These are phyloP conservation scores for Sparidentex hasta DNA, from an alignment of 2,797 vertebrate species.

Conservation along the genomic window DNA sequence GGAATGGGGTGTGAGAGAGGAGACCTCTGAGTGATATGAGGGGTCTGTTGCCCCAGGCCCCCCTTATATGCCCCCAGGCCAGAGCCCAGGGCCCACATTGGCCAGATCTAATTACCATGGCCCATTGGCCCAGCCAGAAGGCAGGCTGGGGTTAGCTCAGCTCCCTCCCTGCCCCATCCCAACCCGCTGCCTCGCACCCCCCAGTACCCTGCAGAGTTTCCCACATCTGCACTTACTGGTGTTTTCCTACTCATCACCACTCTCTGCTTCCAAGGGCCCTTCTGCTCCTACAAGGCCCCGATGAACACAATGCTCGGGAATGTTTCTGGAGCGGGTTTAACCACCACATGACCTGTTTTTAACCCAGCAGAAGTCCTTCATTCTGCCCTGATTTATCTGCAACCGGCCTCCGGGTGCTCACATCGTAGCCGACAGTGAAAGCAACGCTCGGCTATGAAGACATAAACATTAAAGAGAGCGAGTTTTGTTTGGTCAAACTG, in stretches of 20 bases:
- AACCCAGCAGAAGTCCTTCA: neutral
- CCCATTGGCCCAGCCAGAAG: constrained; percentile 84
- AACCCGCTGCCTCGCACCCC: constrained; percentile 64
- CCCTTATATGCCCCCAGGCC: constrained; percentile 90
- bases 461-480: constrained; percentile 14
- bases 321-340: constrained; percentile 33
- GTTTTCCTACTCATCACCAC: constrained; percentile 82
- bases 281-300: constrained; percentile 48
- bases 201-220: constrained; percentile 87
- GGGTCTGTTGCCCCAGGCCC: constrained; percentile 82
- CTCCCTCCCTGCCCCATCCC: constrained; percentile 81
- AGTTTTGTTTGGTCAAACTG: constrained; percentile 74
- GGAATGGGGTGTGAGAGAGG: constrained; percentile 66
- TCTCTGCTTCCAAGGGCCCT: constrained; percentile 49
- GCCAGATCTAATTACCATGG: constrained; percentile 92
- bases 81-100: constrained; percentile 89
- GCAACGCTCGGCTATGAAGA: constrained; percentile 46
- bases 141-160: constrained; percentile 84
- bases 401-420: neutral
- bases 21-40: constrained; percentile 87
- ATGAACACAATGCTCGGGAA: constrained; percentile 51
- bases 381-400: constrained; percentile 5
- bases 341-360: constrained; percentile 7
- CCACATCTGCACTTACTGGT: constrained; percentile 87
- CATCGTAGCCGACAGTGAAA: neutral